Evolutionary conservation across 2,888 invertebrate species (phyloP), one percentile per base, ranked within the genome.

Genomic region (Leistus spinibarbis): DNA sequence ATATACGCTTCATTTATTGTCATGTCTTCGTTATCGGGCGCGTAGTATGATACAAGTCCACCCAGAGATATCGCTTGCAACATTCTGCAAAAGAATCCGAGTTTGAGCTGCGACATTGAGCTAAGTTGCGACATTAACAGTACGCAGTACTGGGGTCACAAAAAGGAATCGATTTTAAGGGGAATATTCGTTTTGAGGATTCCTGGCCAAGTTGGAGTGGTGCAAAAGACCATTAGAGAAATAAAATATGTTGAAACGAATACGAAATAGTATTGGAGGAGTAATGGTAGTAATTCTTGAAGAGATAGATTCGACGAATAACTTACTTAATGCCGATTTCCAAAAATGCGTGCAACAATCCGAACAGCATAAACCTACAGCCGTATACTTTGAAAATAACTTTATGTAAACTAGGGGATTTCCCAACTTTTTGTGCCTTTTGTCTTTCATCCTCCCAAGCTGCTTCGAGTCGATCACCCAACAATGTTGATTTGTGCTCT

Each of bases 1-100:
- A 92, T 83, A 83, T 93, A 95, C 0, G 96, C 95, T 23, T 92
- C 88, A 2, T 86, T 82, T 62, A 85, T 80, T 22, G 69, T 79
- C 67, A 78, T 81, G 66, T 76, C 81, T 78, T 82, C 86, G 85
- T 82, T 85, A 82, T 78, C 84, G 0, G 87, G 86, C 3, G 87
- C 86, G 85, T 90, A 92, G 84, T 87, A 91, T 71, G 88, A 86
- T 76, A 92, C 88, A 76, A 92, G 82, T 77, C 87, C 88, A 64
- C 90, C 89, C 63, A 91, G 86, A 81, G 88, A 90, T 77, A 90
- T 69, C 4, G 75, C 75, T 54, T 75, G 75, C 13, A 75, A 19
- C 75, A 75, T 75, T 75, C 69, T 75, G 53, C 4, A 40, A 64
- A 5, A 23, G 9, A 57, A 10, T 20, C 1, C 16, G 57, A 57